Conservation (phyloP, 2,797 vertebrate species). For the Peromyscus melanophrys region DNA sequence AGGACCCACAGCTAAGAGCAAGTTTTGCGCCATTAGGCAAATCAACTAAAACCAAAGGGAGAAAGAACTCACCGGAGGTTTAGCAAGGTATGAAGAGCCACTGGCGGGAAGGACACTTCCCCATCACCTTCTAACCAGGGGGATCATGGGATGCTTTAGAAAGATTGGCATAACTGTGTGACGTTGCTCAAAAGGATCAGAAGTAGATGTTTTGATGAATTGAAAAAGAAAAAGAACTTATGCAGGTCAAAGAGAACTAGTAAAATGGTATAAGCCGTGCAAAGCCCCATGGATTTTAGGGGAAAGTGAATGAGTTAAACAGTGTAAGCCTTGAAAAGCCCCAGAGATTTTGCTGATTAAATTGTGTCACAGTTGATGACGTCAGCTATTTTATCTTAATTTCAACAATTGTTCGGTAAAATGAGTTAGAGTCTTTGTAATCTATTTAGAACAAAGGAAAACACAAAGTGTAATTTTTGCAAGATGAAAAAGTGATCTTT, state of each 20-base stretch:
- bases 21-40: not conserved
- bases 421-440: not conserved
- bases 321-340: too few species aligned
- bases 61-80: rapidly evolving
- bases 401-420: not conserved
- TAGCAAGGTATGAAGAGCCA: not conserved
- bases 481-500: not conserved
- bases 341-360: not conserved
- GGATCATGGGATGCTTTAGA: not conserved
- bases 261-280: not conserved
- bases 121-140: not conserved
- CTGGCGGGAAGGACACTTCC: not conserved
- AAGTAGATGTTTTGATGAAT: slow-evolving; percentile 21
- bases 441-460: not conserved
- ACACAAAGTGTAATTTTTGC: not conserved
- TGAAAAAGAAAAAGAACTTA: not conserved
- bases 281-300: too few species aligned
- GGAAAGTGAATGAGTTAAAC: not conserved
- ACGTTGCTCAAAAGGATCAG: not conserved
- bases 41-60: not conserved
- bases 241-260: not conserved
- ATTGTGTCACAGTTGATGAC: not conserved
- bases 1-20: not conserved
- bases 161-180: not conserved
- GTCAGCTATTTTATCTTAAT: not conserved